Evolutionary conservation across 2,797 vertebrate species (phyloP).

Genomic region (Spinus olivaceus): DNA sequence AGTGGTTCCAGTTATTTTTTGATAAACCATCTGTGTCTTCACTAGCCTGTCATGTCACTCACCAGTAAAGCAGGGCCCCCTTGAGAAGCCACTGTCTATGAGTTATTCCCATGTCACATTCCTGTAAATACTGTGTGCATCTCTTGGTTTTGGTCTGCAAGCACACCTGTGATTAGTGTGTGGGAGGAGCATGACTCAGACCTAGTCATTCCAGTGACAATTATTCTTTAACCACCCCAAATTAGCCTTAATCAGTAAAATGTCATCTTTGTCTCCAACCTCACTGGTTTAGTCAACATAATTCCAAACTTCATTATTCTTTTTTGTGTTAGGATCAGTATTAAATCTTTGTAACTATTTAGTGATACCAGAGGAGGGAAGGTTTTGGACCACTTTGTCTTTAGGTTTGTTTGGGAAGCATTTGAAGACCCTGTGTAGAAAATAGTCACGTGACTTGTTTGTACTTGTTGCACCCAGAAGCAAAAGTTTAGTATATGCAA

Average conservation of each 20-base stretch:
- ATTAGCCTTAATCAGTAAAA: conserved; percentile 19
- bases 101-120: background rate
- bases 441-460: background rate
- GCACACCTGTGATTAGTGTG: background rate
- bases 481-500: background rate
- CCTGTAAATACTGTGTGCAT: background rate
- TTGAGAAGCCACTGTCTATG: background rate
- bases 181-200: conserved; percentile 34
- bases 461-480: background rate
- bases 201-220: conserved; percentile 20
- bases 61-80: background rate
- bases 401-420: background rate
- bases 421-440: background rate
- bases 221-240: conserved; percentile 1
- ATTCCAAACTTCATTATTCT: conserved; percentile 18
- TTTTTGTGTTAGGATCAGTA: background rate
- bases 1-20: background rate
- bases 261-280: background rate
- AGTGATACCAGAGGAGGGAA: background rate
- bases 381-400: background rate
- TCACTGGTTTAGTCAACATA: background rate
- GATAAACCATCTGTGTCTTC: background rate
- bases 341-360: conserved; percentile 2
- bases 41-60: background rate
- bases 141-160: background rate